These are phyloP conservation scores for Pediacus dermestoides DNA, from an alignment of 2,888 invertebrate species.

Conservation along the genomic window DNA sequence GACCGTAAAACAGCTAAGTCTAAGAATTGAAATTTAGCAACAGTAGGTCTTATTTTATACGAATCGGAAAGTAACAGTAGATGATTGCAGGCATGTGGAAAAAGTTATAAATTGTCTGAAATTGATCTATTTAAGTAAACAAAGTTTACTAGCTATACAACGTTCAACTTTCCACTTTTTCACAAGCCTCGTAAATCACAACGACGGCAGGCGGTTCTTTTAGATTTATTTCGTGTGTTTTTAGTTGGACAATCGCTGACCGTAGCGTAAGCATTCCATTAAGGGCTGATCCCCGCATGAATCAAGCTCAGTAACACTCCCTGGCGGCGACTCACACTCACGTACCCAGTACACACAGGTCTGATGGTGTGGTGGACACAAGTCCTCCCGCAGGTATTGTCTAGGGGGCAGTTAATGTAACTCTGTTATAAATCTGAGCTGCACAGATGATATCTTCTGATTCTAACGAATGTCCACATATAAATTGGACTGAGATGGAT, in stretches of 20 bases:
- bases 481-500: no score
- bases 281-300: conserved; percentile 45
- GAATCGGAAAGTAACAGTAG: no score
- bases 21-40: no score
- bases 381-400: conserved; percentile 42
- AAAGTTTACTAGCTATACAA: no score
- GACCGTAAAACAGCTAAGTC: no score
- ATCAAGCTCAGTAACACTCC: conserved; percentile 42
- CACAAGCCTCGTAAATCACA: conserved; percentile 17
- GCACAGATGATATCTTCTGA: conserved; percentile 12
- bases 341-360: no score
- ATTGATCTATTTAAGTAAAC: no score
- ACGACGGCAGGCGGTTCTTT: conserved; percentile 24
- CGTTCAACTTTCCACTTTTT: conserved; percentile 3
- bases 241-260: conserved; percentile 44
- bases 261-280: conserved; percentile 47
- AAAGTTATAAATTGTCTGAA: no score
- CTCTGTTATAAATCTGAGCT: conserved; percentile 43
- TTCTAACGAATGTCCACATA: conserved; percentile 1
- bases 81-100: no score
- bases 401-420: conserved; percentile 45
- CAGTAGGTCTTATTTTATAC: no score
- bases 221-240: conserved; percentile 38
- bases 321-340: conserved; percentile 29
- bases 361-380: conserved; percentile 32